Base-by-base conservation (phyloP, 2,888 invertebrate species). In the Pomacea canaliculata region DNA sequence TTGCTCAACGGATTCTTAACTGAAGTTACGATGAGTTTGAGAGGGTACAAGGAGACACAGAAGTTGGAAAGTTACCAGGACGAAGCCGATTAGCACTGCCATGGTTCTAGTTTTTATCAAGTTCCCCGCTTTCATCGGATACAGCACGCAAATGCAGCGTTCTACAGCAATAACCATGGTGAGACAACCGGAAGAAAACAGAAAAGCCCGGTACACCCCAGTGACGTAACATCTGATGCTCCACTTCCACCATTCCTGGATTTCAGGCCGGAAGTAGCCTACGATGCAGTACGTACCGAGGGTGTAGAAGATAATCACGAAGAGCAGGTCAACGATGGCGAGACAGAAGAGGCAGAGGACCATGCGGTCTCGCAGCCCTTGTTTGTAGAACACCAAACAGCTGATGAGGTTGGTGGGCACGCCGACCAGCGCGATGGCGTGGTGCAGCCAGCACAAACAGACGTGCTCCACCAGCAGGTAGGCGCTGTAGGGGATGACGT, bases 201-300 rank as follows among this genome's bases (percentile, higher is more conserved):
- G 68, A 67, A 73, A 73, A 9, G 67, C 73, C 18, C 68, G 37
- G 60, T 73, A 73, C 37, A 73, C 9, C 4, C 73, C 73, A n/a
- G 73, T 73, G 68, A 73, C 48, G 68, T 73, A 60, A 16, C 48
- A 23, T 8, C 73, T 49, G 37, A 66, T 46, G 19, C 65, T 65
- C 19, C 66, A 73, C 12, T 66, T 66, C 73, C 73, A 73, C 73
- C 73, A 73, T 10, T 65, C 65, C 46, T 23, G 16, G 10, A 56
- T 18, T 23, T 66, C 67, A 12, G 73, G 73, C 48, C 16, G 1
- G 37, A 85, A 80, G 82, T 84, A 72, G n/a, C 79, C 62, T 16
- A 65, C 27, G 13, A 66, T 23, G 59, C 73, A 73, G 67, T 73
- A 63, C 5, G 73, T 65, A 19, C 51, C 56, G 56, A 73, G n/a